Percentiles rank a stretch among this genome's conserved stretches.
These are phyloP conservation scores for Acronicta alni DNA, from an alignment of 2,888 invertebrate species.

Conservation along the genomic window DNA sequence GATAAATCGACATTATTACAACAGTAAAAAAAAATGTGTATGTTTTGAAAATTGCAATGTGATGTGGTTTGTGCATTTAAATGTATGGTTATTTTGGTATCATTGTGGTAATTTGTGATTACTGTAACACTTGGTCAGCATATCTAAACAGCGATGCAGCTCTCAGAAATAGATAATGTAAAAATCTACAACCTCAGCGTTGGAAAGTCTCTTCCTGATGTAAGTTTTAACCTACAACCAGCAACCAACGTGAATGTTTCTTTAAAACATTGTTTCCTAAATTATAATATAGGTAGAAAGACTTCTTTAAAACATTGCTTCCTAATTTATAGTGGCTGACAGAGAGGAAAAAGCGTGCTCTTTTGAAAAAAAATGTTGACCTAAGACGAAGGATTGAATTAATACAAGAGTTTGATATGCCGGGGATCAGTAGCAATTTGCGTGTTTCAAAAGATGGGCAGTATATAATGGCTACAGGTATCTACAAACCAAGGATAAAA, in stretches of 20 bases:
- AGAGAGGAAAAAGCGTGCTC: slow-evolving; percentile 93
- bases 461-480: slow-evolving; percentile 97
- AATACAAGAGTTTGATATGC: slow-evolving; percentile 99
- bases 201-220: slow-evolving; percentile 98
- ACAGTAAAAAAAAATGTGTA: too few relatives aligned
- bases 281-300: neutral
- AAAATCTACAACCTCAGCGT: slow-evolving; percentile 99
- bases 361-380: slow-evolving; percentile 97
- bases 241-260: too few relatives aligned
- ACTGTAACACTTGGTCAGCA: neutral
- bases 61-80: too few relatives aligned
- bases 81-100: neutral
- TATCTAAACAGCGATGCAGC: slow-evolving; percentile 92
- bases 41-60: too few relatives aligned
- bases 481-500: slow-evolving; percentile 98
- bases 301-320: slow-evolving; percentile 4
- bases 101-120: neutral
- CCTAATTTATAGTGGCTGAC: slow-evolving; percentile 92
- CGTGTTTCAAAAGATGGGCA: slow-evolving; percentile 97
- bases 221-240: slow-evolving; percentile 84
- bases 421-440: slow-evolving; percentile 96
- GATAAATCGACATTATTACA: too few relatives aligned
- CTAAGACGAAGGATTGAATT: slow-evolving; percentile 97
- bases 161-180: slow-evolving; percentile 97
- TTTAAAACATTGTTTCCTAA: too few relatives aligned